Percentiles rank a stretch among this genome's conserved stretches.
These are phyloP conservation scores for Eonycteris spelaea DNA, from an alignment of 2,113 vertebrate genomes.

Conservation along the genomic window DNA sequence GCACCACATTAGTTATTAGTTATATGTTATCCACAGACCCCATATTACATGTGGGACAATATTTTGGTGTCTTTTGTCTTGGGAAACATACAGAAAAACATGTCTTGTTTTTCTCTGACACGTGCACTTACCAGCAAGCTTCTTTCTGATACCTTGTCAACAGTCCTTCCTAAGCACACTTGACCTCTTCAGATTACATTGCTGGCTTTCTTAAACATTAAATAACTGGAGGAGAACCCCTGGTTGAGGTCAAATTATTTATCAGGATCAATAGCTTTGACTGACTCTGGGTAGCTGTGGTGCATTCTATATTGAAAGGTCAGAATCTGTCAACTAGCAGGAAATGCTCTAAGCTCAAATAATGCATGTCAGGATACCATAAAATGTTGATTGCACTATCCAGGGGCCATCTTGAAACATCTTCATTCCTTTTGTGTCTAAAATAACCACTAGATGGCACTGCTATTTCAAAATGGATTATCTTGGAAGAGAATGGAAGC, in stretches of 20 bases:
- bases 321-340: conserved; percentile 59
- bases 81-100: not conserved
- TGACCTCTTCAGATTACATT: conserved; percentile 42
- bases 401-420: conserved; percentile 64
- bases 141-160: not conserved
- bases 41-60: not conserved
- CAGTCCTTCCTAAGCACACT: not conserved
- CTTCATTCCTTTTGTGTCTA: not conserved
- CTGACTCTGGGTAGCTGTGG: conserved; percentile 43
- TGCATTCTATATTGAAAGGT: conserved; percentile 55
- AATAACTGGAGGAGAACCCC: conserved; percentile 43
- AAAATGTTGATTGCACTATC: not conserved
- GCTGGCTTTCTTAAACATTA: conserved; percentile 48
- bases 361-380: not conserved
- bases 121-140: not conserved
- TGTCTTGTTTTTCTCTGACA: not conserved
- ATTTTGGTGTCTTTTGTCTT: not conserved
- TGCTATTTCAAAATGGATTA: conserved; percentile 66
- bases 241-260: conserved; percentile 58
- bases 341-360: conserved; percentile 46
- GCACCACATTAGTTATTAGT: not conserved
- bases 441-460: conserved; percentile 71
- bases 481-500: not conserved
- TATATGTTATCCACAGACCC: not conserved
- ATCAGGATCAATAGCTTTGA: conserved; percentile 67